Conservation (phyloP, 2,113 vertebrate genomes). For the Epinephelus moara region DNA sequence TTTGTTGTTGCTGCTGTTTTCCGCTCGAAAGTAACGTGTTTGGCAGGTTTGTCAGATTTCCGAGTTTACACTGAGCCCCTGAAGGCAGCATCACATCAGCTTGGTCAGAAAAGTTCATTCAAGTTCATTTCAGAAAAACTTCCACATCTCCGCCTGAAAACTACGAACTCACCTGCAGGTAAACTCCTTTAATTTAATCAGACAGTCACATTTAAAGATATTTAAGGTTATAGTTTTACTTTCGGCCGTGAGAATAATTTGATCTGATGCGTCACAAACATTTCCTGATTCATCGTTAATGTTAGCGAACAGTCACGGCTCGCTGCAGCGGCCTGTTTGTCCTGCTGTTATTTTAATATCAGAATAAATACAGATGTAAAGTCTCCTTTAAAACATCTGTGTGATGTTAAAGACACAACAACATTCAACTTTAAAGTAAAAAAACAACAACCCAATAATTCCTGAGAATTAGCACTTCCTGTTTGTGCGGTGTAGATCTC, state of each 20-base stretch:
- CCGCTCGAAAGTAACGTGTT: not conserved
- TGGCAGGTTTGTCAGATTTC: not conserved
- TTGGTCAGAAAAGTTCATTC: not conserved
- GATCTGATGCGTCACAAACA: not conserved
- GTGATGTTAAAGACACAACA: not conserved
- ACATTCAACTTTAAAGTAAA: not conserved
- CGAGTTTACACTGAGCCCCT: not conserved
- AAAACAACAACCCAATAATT: not conserved
- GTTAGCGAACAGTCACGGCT: not conserved
- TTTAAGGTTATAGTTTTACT: not conserved
- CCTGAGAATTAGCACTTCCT: not conserved
- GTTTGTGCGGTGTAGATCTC: rapidly evolving
- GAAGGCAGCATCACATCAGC: not conserved
- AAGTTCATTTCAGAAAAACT: not conserved
- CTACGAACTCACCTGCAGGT: not conserved
- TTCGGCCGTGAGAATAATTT: not conserved
- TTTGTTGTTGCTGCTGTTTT: too few species aligned
- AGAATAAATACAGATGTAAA: not conserved
- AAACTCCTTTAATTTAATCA: not conserved
- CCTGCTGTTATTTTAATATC: not conserved
- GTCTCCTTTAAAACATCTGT: not conserved
- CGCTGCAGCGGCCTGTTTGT: not conserved
- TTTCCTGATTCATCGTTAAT: not conserved
- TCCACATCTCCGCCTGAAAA: not conserved
- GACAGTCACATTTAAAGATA: rapidly evolving